These are phyloP conservation scores for Choloepus didactylus DNA, from an alignment of 2,797 vertebrate genomes.

Conservation along the genomic window DNA sequence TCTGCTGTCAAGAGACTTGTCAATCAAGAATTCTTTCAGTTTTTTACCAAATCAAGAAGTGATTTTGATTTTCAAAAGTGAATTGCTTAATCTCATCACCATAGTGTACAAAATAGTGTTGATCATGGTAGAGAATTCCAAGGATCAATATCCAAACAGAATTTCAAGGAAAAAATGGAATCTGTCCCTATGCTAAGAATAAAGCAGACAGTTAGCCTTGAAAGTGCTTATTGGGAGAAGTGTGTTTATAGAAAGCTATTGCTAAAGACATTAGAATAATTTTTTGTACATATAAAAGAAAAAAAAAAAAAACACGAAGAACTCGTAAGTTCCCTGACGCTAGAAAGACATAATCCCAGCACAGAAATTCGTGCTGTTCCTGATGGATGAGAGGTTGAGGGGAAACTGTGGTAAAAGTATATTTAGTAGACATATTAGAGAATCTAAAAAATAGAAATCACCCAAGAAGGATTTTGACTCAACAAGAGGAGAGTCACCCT, in stretches of 20 bases:
- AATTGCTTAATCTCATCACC: background rate
- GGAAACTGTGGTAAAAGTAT: background rate
- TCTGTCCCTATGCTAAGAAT: background rate
- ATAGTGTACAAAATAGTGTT: background rate
- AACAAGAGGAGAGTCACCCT: background rate
- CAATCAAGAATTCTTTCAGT: background rate
- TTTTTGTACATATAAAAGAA: background rate
- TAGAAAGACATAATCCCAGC: background rate
- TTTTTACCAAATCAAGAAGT: background rate
- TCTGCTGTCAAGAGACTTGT: background rate
- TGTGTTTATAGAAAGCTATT: background rate
- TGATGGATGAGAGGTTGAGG: fast-evolving
- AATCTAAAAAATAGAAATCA: background rate
- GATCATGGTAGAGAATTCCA: background rate
- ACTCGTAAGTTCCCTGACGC: background rate
- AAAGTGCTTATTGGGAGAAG: background rate
- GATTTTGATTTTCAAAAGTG: background rate
- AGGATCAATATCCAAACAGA: background rate
- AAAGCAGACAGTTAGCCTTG: background rate
- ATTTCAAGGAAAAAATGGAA: background rate
- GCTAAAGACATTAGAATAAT: background rate
- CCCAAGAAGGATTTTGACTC: background rate
- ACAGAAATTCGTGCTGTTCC: background rate
- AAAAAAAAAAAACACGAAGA: background rate
- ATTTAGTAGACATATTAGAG: background rate